These are phyloP conservation scores for Scalopus aquaticus DNA, from an alignment of 2,113 vertebrate species.

Conservation along the genomic window DNA sequence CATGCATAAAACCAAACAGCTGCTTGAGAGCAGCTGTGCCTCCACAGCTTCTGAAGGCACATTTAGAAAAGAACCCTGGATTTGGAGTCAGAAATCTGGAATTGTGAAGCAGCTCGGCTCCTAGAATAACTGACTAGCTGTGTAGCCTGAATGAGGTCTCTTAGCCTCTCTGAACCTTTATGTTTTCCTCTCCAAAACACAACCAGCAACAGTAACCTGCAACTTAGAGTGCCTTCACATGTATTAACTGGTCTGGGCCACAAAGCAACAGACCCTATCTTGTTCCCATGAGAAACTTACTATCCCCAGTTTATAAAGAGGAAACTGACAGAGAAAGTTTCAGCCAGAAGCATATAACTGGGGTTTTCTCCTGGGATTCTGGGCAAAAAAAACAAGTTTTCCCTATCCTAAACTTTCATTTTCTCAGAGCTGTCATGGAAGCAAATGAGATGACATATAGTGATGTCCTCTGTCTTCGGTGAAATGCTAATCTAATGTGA, in stretches of 20 bases:
- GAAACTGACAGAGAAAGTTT: background rate
- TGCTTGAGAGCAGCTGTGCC: background rate
- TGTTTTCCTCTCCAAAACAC: background rate
- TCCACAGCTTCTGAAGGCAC: background rate
- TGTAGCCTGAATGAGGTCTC: background rate
- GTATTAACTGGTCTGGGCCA: background rate
- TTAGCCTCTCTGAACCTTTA: background rate
- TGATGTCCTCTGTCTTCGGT: background rate
- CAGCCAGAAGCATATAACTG: background rate
- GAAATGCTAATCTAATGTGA: background rate
- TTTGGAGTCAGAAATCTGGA: background rate
- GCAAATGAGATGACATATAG: background rate
- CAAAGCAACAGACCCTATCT: background rate
- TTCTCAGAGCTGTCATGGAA: background rate
- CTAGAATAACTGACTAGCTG: background rate
- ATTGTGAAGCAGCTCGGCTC: background rate
- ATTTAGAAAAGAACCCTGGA: background rate
- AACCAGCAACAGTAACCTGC: background rate
- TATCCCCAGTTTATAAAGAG: background rate
- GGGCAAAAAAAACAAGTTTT: background rate
- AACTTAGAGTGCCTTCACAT: background rate
- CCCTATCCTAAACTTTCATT: background rate
- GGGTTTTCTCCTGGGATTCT: background rate
- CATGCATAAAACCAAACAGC: background rate
- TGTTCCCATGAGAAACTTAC: background rate